Percentiles rank a stretch among this genome's conserved stretches.
Conservation (phyloP, 1,140 invertebrate species). For the Drosophila rufa region DNA sequence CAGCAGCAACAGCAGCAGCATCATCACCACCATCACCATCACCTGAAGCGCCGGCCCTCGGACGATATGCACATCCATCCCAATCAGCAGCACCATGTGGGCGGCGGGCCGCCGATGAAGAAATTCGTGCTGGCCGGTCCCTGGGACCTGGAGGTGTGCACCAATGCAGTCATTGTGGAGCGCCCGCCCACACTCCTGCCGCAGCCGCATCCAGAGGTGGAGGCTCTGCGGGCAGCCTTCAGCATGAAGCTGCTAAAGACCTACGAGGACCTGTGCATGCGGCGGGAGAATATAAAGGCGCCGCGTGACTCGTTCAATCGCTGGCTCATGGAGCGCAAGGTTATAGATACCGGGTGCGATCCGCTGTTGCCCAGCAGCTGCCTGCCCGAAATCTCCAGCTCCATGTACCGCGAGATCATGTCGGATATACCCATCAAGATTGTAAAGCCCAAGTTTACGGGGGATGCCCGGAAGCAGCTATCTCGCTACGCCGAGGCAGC, state of each 20-base stretch:
- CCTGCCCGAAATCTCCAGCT: slow-evolving; percentile 95
- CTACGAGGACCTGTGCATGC: slow-evolving; percentile 97
- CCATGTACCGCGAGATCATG: slow-evolving; percentile 99
- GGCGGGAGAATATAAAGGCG: slow-evolving; percentile 96
- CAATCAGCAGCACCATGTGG: slow-evolving; percentile 69
- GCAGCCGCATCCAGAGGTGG: slow-evolving; percentile 97
- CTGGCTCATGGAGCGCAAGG: slow-evolving; percentile 98
- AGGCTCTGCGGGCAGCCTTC: slow-evolving; percentile 92
- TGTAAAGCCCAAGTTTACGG: slow-evolving; percentile 96
- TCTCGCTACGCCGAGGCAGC: slow-evolving; percentile 98
- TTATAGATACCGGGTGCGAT: slow-evolving; percentile 94
- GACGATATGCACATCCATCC: slow-evolving; percentile 88
- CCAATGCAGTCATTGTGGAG: slow-evolving; percentile 97
- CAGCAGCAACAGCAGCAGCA: slow-evolving; percentile 61
- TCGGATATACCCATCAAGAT: slow-evolving; percentile 99
- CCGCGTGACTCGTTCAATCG: slow-evolving; percentile 98
- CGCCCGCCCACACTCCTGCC: slow-evolving; percentile 92
- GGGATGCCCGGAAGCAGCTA: slow-evolving; percentile 97
- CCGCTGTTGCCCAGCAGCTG: slow-evolving; percentile 96
- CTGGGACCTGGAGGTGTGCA: slow-evolving; percentile 97
- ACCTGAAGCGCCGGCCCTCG: slow-evolving; percentile 91
- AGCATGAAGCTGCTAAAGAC: slow-evolving; percentile 94
- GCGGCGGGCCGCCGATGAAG: slow-evolving; percentile 88
- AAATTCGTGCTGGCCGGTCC: slow-evolving; percentile 95
- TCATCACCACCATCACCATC: slow-evolving; percentile 82